Conservation (phyloP, 2,113 vertebrate species). For the Melierax canorus region DNA sequence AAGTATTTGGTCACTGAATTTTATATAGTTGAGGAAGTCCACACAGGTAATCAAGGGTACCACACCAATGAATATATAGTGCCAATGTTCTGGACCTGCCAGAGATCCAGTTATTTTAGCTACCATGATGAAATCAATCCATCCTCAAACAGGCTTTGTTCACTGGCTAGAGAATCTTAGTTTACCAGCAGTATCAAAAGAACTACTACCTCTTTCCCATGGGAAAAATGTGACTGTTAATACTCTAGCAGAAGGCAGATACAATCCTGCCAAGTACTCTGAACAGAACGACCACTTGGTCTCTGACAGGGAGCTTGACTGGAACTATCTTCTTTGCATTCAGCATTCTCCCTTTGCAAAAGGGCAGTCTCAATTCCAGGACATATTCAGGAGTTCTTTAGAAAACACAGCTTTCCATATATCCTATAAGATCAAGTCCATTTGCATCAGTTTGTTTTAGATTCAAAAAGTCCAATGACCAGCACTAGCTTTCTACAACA, state of each 20-base stretch:
- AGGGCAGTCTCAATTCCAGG: neutral
- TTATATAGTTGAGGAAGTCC: neutral
- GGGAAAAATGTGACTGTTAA: neutral
- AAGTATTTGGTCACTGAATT: conserved; percentile 12
- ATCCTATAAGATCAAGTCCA: neutral
- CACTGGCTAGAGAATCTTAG: neutral
- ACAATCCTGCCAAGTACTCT: neutral
- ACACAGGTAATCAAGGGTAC: neutral
- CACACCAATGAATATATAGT: neutral
- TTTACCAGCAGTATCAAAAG: neutral
- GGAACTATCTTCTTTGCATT: neutral
- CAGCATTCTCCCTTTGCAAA: neutral
- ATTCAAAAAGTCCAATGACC: neutral
- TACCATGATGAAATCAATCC: neutral
- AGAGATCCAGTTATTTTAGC: neutral
- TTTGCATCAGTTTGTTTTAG: neutral
- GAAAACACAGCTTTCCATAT: neutral
- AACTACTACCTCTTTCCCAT: neutral
- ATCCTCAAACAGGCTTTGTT: neutral
- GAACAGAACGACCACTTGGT: accelerated
- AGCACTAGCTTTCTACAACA: neutral
- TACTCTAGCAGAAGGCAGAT: neutral
- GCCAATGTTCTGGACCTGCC: conserved; percentile 11
- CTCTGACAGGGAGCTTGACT: accelerated
- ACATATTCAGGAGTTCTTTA: neutral